These are phyloP conservation scores for Drosophila sechellia DNA, from an alignment of 1,140 invertebrate genomes.

Conservation along the genomic window DNA sequence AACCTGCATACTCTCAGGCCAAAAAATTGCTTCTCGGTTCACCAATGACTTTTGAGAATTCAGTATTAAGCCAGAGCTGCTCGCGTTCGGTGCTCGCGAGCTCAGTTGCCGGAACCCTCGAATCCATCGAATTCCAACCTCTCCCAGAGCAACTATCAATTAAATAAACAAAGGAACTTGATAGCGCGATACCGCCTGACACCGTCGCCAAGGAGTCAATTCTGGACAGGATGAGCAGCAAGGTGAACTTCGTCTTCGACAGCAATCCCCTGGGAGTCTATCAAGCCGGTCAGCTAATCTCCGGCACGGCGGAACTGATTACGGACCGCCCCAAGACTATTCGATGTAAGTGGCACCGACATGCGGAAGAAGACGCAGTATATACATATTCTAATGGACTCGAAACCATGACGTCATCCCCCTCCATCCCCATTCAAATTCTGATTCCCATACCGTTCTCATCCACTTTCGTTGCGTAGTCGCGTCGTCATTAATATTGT, in stretches of 20 bases:
- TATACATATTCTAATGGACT: slow-evolving; percentile 14
- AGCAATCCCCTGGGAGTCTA: slow-evolving; percentile 85
- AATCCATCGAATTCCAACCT: background rate
- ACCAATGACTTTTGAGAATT: slow-evolving; percentile 3
- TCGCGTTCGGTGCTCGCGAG: slow-evolving; percentile 47
- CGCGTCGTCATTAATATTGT: slow-evolving; percentile 60
- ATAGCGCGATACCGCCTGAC: slow-evolving; percentile 42
- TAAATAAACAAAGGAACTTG: slow-evolving; percentile 19
- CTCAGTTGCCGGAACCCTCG: background rate
- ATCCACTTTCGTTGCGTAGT: slow-evolving; percentile 67
- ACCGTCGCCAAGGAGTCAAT: slow-evolving; percentile 28
- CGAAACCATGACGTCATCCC: slow-evolving; percentile 65
- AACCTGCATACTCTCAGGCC: background rate
- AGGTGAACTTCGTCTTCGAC: slow-evolving; percentile 85
- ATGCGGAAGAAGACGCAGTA: slow-evolving; percentile 53
- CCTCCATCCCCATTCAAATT: slow-evolving; percentile 15
- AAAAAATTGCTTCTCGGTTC: background rate
- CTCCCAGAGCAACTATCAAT: slow-evolving; percentile 15
- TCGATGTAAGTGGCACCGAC: slow-evolving; percentile 69
- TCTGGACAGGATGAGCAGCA: slow-evolving; percentile 66
- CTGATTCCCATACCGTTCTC: slow-evolving; percentile 10
- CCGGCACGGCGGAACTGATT: slow-evolving; percentile 85
- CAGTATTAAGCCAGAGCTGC: slow-evolving; percentile 62
- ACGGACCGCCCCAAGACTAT: slow-evolving; percentile 85
- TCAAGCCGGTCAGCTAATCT: slow-evolving; percentile 86